Base-by-base conservation (phyloP, 2,113 vertebrate species). In the Puntigrus tetrazona region DNA sequence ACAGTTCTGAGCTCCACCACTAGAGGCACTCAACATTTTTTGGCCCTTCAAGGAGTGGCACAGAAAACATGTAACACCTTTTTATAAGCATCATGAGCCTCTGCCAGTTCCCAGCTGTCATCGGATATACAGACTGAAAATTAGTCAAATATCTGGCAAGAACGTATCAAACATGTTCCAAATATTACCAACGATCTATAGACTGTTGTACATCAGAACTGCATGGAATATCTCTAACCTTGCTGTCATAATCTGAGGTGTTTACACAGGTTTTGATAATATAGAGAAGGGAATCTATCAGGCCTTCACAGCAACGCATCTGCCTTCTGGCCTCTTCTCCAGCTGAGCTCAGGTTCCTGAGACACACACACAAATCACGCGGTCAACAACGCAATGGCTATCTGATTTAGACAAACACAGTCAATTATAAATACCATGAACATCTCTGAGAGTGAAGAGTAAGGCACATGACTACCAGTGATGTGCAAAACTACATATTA, bases 241-340 rank as follows among this genome's bases (percentile, higher is more conserved):
- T 99, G 96, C 98, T 99, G 93, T 99, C 97, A 0, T 97, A 99
- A 88, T 99, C 97, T 0, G 97, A 96, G 2, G 96, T 97, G 93
- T 96, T 98, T 92, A 98, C 96, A 34, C 97, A 99, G 0, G 96
- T 97, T 90, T 96, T 96, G 91, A 99, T 98, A 90, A 99, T 95
- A 1, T 98, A 96, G 6, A 99, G 93, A 89, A 99, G 93, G 0
- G 98, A 98, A 91, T 99, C 98, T 0, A 99, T 96, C 89, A 99
- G 94, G 20, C 97, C 98, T 36, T 99, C 97, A 0, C 97, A 99
- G 74, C 95, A 94, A 25, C 98, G 94, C 96, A 99, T 96, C 91
- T 99, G 97, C 88, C 97, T 97, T 61, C 97, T 94, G 0, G 98
- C 97, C 84, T 99, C 98, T 84, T 99, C 98, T 9, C 98, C 98